A percentile compares a stretch with the other conserved stretches of the same genome.
Conservation (phyloP, 1,140 invertebrate species). For the Temnothorax curvispinosus region DNA sequence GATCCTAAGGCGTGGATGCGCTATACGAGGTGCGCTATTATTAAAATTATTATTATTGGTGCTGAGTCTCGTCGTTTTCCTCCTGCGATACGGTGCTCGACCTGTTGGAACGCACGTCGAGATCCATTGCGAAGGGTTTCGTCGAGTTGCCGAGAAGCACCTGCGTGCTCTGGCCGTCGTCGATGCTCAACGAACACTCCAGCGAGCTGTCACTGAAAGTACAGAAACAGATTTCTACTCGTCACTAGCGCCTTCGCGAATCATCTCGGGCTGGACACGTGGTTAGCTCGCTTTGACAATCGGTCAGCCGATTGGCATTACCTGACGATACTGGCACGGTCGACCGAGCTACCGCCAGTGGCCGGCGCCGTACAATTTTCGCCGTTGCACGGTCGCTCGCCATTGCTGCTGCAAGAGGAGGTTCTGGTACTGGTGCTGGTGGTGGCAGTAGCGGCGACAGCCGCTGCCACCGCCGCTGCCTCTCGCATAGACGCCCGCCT, state of each 20-base stretch:
- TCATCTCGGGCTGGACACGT: slow-evolving; percentile 46
- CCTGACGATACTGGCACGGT: slow-evolving; percentile 81
- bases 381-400: slow-evolving; percentile 67
- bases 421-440: slow-evolving; percentile 54
- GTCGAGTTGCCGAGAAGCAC: slow-evolving; percentile 75
- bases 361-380: slow-evolving; percentile 65
- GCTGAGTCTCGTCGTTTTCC: slow-evolving; percentile 79
- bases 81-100: slow-evolving; percentile 87
- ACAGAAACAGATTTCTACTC: slow-evolving; percentile 84
- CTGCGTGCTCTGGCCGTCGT: slow-evolving; percentile 75
- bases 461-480: slow-evolving; percentile 1
- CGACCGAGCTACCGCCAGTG: slow-evolving; percentile 62
- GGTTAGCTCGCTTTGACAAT: slow-evolving; percentile 58
- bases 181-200: slow-evolving; percentile 82
- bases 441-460: background rate
- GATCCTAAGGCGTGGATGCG: slow-evolving; percentile 59
- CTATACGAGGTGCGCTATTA: background rate
- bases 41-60: slow-evolving; percentile 70
- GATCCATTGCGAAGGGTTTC: slow-evolving; percentile 86
- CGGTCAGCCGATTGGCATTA: slow-evolving; percentile 74
- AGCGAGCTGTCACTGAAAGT: slow-evolving; percentile 86
- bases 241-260: slow-evolving; percentile 76
- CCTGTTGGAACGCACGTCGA: slow-evolving; percentile 86
- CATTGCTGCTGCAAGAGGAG: slow-evolving; percentile 72
- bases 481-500: slow-evolving; percentile 80